Base-by-base conservation (phyloP, 1,140 invertebrate species). In the Bursaphelenchus mucronatus region DNA sequence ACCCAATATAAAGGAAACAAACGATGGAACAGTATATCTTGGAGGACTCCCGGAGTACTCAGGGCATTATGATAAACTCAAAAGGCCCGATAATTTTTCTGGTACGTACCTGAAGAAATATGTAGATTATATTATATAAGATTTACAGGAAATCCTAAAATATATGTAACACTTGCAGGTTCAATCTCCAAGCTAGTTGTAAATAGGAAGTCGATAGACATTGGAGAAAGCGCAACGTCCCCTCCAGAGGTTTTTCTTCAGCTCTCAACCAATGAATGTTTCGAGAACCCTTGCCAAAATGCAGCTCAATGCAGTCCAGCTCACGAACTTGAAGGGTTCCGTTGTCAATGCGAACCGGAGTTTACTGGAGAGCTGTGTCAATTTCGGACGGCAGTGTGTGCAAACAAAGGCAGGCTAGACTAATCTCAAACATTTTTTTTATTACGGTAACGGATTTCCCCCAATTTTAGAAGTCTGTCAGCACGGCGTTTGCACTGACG, bases 401-500 rank as follows among this genome's bases (percentile, higher is more conserved):
- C 56, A 39, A 73, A 75, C 45, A 57, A 56, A 57, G 59, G 71
- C 71, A 64, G n/a, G n/a, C n/a, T n/a, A n/a, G n/a, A n/a, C n/a
- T n/a, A n/a, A n/a, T n/a, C n/a, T n/a, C n/a, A n/a, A n/a, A n/a
- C n/a, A n/a, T n/a, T n/a, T n/a, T n/a, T n/a, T n/a, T n/a, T n/a
- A n/a, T n/a, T n/a, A n/a, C n/a, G n/a, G n/a, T n/a, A n/a, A 5
- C 30, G 2, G 5, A 30, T 30, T 30, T 1, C 30, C 5, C 30
- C 1, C 1, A 30, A 30, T 64, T 73, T 41, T 19, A 76, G 74
- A 64, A 13, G 62, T 58, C 13, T 78, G 75, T 50, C 61, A 51
- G 39, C 46, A 58, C 46, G 76, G 76, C 19, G 51, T 67, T n/a
- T 78, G 75, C 53, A 8, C 70, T 3, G 67, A 78, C 10, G 58